Base-by-base conservation (phyloP, 2,888 invertebrate species). In the Ophion ventricosus region DNA sequence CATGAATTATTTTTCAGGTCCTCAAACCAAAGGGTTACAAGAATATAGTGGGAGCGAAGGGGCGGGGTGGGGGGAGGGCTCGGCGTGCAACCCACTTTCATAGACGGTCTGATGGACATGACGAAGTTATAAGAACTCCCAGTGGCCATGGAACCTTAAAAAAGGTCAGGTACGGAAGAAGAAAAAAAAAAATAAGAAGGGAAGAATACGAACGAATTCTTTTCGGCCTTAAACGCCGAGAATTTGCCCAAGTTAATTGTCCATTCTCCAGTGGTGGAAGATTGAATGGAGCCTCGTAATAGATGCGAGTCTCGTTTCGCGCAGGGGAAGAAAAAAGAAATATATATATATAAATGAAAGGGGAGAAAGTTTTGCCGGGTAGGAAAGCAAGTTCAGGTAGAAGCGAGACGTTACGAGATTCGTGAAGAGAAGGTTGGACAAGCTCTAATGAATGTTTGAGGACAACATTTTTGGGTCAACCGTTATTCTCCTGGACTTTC, bases 221-320 rank as follows among this genome's bases (percentile, higher is more conserved):
- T 64, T 49, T 69, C 29, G 57, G 26, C n/a, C 20, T 20, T 54
- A 49, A 57, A 43, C 56, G 56, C 20, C 35, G 57, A 56, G 20
- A 84, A 84, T 82, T 82, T 54, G 64, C 73, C 17, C 66, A 66
- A 66, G 78, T 79, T 78, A 78, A 84, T 84, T 84, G 81, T 82
- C 78, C 75, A 84, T 82, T 84, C 74, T 84, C 63, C 43, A 74
- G 73, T 59, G 74, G 40, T 40, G 61, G 40, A 29, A 81, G 70
- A 82, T 84, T 84, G 78, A 84, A 84, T 72, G 64, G 66, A 59
- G 63, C 61, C 59, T 82, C 70, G 70, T 82, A 79, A 84, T 82
- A 49, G 81, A 69, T 74, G 73, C 73, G 74, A 82, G 79, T 63
- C 67, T 79, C 69, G 79, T 82, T 79, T 69, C 56, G 23, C 59